Evolutionary conservation across 2,797 vertebrate genomes (phyloP).

Genomic region (Allobates femoralis): DNA sequence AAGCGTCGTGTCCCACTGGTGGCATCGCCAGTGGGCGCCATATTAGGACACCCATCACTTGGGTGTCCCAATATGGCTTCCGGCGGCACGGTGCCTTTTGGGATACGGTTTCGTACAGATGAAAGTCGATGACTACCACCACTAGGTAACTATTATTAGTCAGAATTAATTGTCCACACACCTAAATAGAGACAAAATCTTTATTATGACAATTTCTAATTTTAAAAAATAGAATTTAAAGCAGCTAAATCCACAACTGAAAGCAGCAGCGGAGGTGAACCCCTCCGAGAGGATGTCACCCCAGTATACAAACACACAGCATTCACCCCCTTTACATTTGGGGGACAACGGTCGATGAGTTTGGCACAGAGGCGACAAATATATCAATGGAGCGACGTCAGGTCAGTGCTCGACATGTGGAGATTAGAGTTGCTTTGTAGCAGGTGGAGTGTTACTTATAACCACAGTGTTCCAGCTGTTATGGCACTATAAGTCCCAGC

Average conservation of each 20-base stretch:
- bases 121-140: too few species aligned
- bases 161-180: background rate
- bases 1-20: too few species aligned
- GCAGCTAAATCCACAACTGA: conserved; percentile 40
- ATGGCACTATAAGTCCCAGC: background rate
- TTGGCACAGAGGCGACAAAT: background rate
- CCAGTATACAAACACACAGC: background rate
- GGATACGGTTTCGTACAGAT: too few species aligned
- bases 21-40: too few species aligned
- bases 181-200: background rate
- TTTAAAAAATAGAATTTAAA: conserved; percentile 39
- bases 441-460: background rate
- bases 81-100: too few species aligned
- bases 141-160: too few species aligned
- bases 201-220: conserved; percentile 51
- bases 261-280: background rate
- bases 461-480: background rate
- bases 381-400: too few species aligned
- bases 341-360: background rate
- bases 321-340: too few species aligned
- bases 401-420: too few species aligned
- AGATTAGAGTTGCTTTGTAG: background rate
- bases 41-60: too few species aligned
- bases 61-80: too few species aligned
- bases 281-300: background rate